Evolutionary conservation across 1,140 invertebrate species (phyloP), one percentile per base, ranked within the genome.

Genomic region (Drosophila guanche): DNA sequence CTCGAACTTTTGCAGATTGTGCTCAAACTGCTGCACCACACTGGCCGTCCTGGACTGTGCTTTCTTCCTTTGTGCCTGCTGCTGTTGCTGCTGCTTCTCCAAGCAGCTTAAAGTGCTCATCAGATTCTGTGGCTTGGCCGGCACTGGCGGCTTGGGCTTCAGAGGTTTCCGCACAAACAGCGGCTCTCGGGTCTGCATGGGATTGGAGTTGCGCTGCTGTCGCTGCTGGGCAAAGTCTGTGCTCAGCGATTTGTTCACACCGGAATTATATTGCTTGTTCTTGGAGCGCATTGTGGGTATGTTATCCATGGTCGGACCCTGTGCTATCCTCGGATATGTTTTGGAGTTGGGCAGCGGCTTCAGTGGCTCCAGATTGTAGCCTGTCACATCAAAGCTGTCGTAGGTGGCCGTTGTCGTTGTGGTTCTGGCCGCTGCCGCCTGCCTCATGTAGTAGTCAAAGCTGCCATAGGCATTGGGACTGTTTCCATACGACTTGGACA

Each of bases 401-500:
- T 85, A 85, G 8, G 63, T 68, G 22, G 66, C 54, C 3, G 66
- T 68, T n/a, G 62, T 46, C 1, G 52, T 52, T 7, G 62, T 37
- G 33, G 10, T 37, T 12, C 7, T 2, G 29, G 68, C 53, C 41
- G 85, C 58, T 12, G 79, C 1, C 62, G 69, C 68, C 29, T 85
- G 83, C 1, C 84, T 76, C 91, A 91, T 91, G 7, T 91, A 91
- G 55, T 90, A 91, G 52, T 91, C 91, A 2, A 91, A 91, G 57
- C 84, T 89, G 40, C 86, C 79, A 23, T 78, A 91, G 41, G 90
- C 93, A 88, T 94, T 94, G 2, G 93, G 93, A 91, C 93, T 94
- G 2, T 93, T 94, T 0, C 93, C 93, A 55, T 94, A 94, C 47
- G 93, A 94, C 83, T 94, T 94, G 0, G 93, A 93, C 25, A 90